Conservation (phyloP, 2,888 invertebrate species). For the Amblyjoppa proteus region DNA sequence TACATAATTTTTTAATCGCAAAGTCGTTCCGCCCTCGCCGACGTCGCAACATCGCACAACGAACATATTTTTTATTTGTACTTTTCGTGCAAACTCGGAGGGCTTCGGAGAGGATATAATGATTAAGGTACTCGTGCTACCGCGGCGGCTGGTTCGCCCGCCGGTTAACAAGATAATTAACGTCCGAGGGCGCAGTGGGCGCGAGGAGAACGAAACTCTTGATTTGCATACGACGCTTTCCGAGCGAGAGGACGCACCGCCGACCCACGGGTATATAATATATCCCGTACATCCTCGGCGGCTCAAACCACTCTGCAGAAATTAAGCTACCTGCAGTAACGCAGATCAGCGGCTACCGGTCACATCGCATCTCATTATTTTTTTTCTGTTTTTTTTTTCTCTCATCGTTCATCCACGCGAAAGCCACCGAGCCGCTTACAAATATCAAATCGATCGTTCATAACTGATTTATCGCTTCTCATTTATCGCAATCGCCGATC, state of each 20-base stretch:
- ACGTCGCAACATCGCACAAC: slow-evolving; percentile 53
- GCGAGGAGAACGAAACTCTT: slow-evolving; percentile 45
- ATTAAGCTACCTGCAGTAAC: slow-evolving; percentile 41
- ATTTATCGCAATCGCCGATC: slow-evolving; percentile 39
- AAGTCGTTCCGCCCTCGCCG: slow-evolving; percentile 36
- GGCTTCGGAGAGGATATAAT: not conserved
- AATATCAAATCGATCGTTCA: slow-evolving; percentile 35
- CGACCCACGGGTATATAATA: slow-evolving; percentile 9
- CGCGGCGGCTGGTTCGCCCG: slow-evolving; percentile 42
- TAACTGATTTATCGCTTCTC: slow-evolving; percentile 40
- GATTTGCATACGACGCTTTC: slow-evolving; percentile 54
- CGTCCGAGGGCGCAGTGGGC: slow-evolving; percentile 19
- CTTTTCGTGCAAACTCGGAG: slow-evolving; percentile 8
- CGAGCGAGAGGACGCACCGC: slow-evolving; percentile 27
- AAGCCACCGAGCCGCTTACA: slow-evolving; percentile 19
- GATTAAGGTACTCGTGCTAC: slow-evolving; percentile 36
- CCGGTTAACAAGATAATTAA: slow-evolving; percentile 65
- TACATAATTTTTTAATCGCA: slow-evolving; percentile 51
- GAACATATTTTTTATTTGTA: slow-evolving; percentile 54
- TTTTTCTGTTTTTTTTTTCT: not conserved
- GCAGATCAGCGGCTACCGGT: slow-evolving; percentile 38
- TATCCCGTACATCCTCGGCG: slow-evolving; percentile 1
- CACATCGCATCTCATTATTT: slow-evolving; percentile 43
- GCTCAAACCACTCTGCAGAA: slow-evolving; percentile 20
- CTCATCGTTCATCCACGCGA: not conserved